Evolutionary conservation across 1,140 invertebrate species (phyloP).

Genomic region (Frieseomelitta varia): DNA sequence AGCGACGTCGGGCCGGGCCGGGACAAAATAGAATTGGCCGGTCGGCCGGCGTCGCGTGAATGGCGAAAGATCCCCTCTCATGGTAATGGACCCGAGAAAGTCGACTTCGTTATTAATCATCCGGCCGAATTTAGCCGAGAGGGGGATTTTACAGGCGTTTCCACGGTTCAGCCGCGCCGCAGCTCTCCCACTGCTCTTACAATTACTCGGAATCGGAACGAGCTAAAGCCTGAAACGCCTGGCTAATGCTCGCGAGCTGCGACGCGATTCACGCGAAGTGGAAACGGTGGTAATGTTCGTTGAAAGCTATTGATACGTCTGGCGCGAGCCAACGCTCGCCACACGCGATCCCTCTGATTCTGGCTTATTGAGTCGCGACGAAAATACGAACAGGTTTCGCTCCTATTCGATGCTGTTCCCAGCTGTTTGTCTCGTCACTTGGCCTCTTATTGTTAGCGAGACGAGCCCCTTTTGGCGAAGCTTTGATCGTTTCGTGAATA

Average conservation of each 20-base stretch:
- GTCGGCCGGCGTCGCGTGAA: neutral
- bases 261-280: slow-evolving; percentile 25
- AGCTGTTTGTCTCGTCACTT: neutral
- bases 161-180: too few species aligned
- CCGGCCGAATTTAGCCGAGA: neutral
- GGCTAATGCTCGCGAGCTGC: neutral
- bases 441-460: too few species aligned
- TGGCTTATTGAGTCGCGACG: neutral
- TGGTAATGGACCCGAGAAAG: slow-evolving; percentile 20
- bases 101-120: slow-evolving; percentile 25
- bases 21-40: slow-evolving; percentile 11
- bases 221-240: neutral
- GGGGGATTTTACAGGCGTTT: neutral
- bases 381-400: too few species aligned
- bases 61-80: slow-evolving; percentile 1
- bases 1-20: neutral
- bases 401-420: neutral
- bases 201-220: slow-evolving; percentile 5
- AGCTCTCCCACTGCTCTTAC: neutral
- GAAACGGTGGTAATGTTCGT: neutral
- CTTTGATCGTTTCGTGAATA: too few species aligned
- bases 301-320: slow-evolving; percentile 10
- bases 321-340: neutral
- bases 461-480: too few species aligned
- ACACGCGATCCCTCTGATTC: too few species aligned